These are phyloP conservation scores for Tenualosa thibaudeaui DNA, from an alignment of 2,797 vertebrate genomes.

Conservation along the genomic window DNA sequence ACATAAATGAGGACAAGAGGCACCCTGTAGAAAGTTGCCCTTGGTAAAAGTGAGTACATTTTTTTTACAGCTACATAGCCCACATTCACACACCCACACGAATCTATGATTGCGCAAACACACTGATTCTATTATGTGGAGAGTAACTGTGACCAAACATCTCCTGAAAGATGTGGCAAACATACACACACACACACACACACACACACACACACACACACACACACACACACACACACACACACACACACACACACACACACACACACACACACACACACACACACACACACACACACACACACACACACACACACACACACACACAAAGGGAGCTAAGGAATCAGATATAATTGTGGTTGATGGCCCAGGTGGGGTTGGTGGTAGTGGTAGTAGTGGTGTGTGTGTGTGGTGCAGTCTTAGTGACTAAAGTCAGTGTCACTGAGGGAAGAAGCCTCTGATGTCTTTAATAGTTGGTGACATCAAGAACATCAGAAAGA, in stretches of 20 bases:
- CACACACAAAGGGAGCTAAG: not conserved
- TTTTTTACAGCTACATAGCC: not conserved
- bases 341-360: too few species aligned
- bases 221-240: too few species aligned
- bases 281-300: too few species aligned
- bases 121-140: not conserved
- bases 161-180: not conserved
- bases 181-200: too few species aligned
- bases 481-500: not conserved
- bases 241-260: too few species aligned
- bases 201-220: too few species aligned
- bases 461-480: conserved; percentile 21
- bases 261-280: too few species aligned
- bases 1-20: conserved; percentile 15
- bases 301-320: not conserved
- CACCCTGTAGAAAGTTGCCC: conserved; percentile 25
- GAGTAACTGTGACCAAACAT: not conserved
- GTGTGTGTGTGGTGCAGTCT: not conserved
- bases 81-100: not conserved
- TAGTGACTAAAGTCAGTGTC: not conserved
- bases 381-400: too few species aligned
- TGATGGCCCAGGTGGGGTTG: too few species aligned
- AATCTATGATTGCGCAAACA: not conserved
- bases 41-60: not conserved
- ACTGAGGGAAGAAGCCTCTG: not conserved